Evolutionary conservation across 2,888 invertebrate genomes (phyloP), one percentile per base, ranked within the genome.

Genomic region (Caenorhabditis auriculariae): DNA sequence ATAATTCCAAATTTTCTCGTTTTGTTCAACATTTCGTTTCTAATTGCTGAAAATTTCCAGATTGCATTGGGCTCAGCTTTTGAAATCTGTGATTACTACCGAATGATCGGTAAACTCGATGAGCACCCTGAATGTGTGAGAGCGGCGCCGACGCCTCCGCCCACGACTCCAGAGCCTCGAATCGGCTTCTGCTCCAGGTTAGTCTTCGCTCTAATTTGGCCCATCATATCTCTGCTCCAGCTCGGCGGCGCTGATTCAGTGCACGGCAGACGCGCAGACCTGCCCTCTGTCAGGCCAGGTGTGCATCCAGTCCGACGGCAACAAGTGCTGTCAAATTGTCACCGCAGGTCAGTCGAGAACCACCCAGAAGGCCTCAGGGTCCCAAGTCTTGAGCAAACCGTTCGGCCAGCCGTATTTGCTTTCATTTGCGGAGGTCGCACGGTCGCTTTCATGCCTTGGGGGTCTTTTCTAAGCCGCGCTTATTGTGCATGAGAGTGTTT

Each of bases 231-330:
- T 12, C 32, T 9, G 19, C 52, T 69, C 26, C 51, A 73, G 72
- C 42, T 60, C 67, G 17, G 71, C 76, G 9, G 74, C 77, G 12
- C 64, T 79, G 44, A 69, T 79, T 32, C 75, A 76, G 50, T 79
- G 79, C 56, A 76, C 77, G 2, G 67, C 74, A 6, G 78, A 79
- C 42, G 58, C 62, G 9, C 61, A 70, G 23, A 73, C 69, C n/a
- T 79, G 79, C 55, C 77, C 78, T 17, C 63, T 75, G 15, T 74
- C 73, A 19, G 78, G 78, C 2, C 78, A 78, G 53, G 67, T 78
- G 12, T 78, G 78, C 54, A 69, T 72, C 29, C 76, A 75, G 45
- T 74, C 74, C 1, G 78, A 78, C 58, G 75, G 76, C n/a, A 66
- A 75, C 51, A 71, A 69, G 49, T 78, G 78, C 52, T 78, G 78